Conservation (phyloP, 2,888 invertebrate genomes). For the Cephus rjabovi region DNA sequence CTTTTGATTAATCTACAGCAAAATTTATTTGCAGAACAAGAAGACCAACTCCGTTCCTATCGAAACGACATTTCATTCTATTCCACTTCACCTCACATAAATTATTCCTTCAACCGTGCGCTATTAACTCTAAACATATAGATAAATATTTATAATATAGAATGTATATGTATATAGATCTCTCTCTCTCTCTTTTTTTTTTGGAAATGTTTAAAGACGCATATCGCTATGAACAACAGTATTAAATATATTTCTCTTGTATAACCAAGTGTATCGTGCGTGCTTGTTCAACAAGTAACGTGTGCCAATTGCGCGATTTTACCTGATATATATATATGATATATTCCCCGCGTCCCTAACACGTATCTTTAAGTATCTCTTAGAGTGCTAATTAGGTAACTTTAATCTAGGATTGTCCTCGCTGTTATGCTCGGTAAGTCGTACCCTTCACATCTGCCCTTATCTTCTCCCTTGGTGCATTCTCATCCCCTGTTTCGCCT, state of each 20-base stretch:
- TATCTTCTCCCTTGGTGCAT: not conserved
- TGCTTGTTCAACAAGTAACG: slow-evolving; percentile 4
- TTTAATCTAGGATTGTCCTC: slow-evolving; percentile 23
- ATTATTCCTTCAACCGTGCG: not conserved
- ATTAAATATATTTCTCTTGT: slow-evolving; percentile 7
- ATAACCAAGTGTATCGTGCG: not conserved
- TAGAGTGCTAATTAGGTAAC: slow-evolving; percentile 2
- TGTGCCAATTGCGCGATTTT: not conserved
- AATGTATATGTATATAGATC: not conserved
- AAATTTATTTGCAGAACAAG: not conserved
- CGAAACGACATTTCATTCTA: not conserved
- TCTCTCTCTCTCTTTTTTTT: not conserved
- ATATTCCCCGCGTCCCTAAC: not conserved
- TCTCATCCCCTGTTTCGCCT: not conserved
- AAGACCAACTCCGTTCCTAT: not conserved
- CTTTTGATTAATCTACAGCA: not conserved
- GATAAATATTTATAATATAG: not conserved
- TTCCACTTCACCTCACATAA: not conserved
- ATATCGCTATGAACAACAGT: not conserved
- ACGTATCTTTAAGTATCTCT: not conserved
- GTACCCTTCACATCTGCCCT: slow-evolving; percentile 8
- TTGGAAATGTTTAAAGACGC: not conserved
- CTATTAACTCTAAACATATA: not conserved
- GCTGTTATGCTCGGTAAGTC: slow-evolving; percentile 11
- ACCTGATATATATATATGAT: not conserved